Conservation (phyloP, 2,113 vertebrate genomes). For the Poeciliopsis turrubarensis region DNA sequence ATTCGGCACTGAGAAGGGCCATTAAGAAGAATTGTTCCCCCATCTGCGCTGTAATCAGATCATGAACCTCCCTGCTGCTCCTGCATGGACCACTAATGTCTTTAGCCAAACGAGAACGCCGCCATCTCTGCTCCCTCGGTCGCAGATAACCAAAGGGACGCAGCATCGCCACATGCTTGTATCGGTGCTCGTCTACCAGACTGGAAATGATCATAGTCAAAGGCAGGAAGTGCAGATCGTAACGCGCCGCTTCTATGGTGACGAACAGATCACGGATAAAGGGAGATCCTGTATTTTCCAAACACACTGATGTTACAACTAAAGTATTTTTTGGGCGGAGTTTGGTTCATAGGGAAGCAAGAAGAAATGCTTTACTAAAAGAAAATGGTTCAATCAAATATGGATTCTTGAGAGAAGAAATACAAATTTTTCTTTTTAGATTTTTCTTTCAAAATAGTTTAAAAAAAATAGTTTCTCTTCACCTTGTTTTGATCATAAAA, state of each 20-base stretch:
- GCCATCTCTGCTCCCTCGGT: conserved; percentile 42
- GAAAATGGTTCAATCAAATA: too few relatives aligned
- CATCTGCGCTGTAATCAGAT: conserved; percentile 52
- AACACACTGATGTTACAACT: background rate
- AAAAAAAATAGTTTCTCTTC: too few relatives aligned
- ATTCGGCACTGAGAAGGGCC: conserved; percentile 12
- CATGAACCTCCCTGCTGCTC: conserved; percentile 34
- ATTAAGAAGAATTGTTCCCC: conserved; percentile 16
- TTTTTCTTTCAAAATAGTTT: too few relatives aligned
- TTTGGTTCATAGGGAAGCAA: background rate
- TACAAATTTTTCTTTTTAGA: too few relatives aligned
- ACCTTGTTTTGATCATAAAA: too few relatives aligned
- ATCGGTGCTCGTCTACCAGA: conserved; percentile 33
- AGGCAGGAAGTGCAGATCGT: conserved; percentile 35
- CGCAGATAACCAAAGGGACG: conserved; percentile 32
- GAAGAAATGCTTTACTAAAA: too few relatives aligned
- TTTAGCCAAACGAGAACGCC: conserved; percentile 66
- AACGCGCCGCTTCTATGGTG: conserved; percentile 19
- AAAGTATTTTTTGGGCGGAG: background rate
- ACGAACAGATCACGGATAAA: conserved; percentile 37
- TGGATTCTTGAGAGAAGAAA: too few relatives aligned
- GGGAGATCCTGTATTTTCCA: background rate
- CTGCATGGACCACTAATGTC: conserved; percentile 59
- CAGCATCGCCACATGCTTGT: conserved; percentile 15
- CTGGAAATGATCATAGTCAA: conserved; percentile 18